A percentile compares a stretch with the other conserved stretches of the same genome.
These are phyloP conservation scores for Tapera naevia DNA, from an alignment of 2,797 vertebrate species.

Conservation along the genomic window DNA sequence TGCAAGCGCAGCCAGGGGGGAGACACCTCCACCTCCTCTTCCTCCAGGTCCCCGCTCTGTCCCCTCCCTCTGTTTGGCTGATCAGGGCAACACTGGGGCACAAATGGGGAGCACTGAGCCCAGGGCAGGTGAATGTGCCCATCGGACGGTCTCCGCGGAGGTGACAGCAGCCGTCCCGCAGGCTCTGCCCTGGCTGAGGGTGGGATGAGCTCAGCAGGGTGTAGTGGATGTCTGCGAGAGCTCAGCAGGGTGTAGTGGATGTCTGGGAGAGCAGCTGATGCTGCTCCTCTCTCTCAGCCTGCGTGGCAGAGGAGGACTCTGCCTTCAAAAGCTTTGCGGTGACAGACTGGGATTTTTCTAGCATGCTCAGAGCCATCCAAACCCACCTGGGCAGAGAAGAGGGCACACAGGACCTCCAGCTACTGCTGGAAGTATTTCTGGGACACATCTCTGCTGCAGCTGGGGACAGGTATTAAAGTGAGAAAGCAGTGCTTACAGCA, in stretches of 20 bases:
- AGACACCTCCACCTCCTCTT: neutral
- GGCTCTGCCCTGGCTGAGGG: neutral
- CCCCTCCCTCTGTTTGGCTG: neutral
- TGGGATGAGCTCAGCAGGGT: neutral
- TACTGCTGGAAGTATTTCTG: neutral
- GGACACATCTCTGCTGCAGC: neutral
- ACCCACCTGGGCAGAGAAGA: neutral
- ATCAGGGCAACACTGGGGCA: neutral
- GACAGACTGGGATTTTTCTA: neutral
- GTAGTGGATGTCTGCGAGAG: neutral
- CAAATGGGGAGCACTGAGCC: neutral
- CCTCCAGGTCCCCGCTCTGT: neutral
- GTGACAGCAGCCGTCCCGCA: neutral
- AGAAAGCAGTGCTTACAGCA: neutral
- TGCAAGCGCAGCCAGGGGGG: neutral
- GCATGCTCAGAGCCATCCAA: accelerated
- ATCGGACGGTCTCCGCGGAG: neutral
- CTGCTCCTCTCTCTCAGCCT: neutral
- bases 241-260: neutral
- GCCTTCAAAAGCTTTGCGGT: too few species aligned
- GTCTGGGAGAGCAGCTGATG: neutral
- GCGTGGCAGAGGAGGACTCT: neutral
- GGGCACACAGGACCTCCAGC: neutral
- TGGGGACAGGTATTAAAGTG: neutral
- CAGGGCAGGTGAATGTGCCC: neutral